Evolutionary conservation across 2,113 vertebrate species (phyloP).

Genomic region (Hymenochirus boettgeri): DNA sequence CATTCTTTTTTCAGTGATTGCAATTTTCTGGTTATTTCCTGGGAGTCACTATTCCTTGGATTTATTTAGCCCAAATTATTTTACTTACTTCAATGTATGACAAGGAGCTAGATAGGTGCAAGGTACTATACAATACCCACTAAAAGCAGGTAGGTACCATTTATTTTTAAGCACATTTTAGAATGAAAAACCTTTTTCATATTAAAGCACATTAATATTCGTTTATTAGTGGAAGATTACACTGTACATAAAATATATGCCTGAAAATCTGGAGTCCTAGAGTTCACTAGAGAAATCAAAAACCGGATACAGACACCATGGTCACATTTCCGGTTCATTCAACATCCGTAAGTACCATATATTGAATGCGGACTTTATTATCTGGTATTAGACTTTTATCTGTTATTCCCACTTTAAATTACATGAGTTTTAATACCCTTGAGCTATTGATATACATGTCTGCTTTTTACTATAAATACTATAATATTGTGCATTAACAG

Average conservation of each 20-base stretch:
- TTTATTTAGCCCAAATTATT: constrained; percentile 68
- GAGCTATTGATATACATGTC: no score
- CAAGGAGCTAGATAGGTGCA: constrained; percentile 68
- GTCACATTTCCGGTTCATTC: constrained; percentile 61
- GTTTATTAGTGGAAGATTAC: constrained; percentile 53
- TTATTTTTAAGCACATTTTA: neutral
- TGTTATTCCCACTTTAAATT: no score
- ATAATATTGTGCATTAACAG: no score
- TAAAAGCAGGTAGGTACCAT: constrained; percentile 56
- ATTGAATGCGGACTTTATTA: no score
- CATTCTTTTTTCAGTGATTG: constrained; percentile 56
- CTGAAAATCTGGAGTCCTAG: constrained; percentile 65
- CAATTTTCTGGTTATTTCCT: constrained; percentile 68
- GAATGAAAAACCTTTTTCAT: neutral
- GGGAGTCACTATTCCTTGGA: constrained; percentile 64
- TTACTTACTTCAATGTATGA: constrained; percentile 62
- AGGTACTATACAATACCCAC: constrained; percentile 58
- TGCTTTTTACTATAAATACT: no score
- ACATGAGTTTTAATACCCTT: no score
- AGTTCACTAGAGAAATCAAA: constrained; percentile 67
- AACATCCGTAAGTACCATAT: constrained; percentile 59
- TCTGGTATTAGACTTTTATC: no score
- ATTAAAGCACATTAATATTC: constrained; percentile 34
- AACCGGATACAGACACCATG: constrained; percentile 63
- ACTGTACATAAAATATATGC: constrained; percentile 68